Evolutionary conservation across 92 coral and sea anemone species (phyloP).

Genomic region (Porites evermanni): DNA sequence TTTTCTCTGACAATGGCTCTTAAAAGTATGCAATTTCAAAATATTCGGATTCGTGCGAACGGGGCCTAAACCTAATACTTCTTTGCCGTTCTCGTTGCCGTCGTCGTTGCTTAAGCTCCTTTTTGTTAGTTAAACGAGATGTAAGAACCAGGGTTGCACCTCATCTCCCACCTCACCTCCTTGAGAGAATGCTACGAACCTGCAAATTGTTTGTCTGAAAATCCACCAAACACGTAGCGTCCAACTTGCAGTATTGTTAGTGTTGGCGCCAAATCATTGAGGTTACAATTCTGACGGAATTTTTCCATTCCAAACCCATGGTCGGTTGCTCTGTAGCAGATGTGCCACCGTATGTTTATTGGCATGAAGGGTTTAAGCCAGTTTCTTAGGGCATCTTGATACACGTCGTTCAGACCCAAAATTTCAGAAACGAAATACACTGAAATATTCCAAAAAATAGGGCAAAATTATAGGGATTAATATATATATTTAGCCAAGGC

Average conservation of each 20-base stretch:
- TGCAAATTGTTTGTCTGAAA: constrained; percentile 61
- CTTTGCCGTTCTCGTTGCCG: no score
- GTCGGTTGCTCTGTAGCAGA: constrained; percentile 67
- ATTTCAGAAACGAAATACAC: constrained; percentile 60
- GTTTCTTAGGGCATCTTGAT: constrained; percentile 46
- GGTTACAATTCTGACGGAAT: constrained; percentile 53
- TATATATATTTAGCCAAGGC: background rate
- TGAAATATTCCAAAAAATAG: background rate
- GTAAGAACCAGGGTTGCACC: no score
- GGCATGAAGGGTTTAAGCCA: constrained; percentile 68
- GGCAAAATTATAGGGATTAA: background rate
- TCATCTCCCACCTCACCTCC: background rate
- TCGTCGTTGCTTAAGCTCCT: no score
- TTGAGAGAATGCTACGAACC: constrained; percentile 42
- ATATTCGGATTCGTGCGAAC: no score
- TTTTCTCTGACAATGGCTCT: no score
- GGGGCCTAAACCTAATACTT: no score
- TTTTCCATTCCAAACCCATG: constrained; percentile 51
- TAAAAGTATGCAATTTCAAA: no score
- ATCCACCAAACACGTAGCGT: constrained; percentile 80
- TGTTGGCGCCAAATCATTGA: constrained; percentile 26
- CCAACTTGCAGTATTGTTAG: constrained; percentile 64
- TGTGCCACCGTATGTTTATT: constrained; percentile 54
- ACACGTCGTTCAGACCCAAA: constrained; percentile 59
- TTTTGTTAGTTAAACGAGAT: no score